Evolutionary conservation across 2,888 invertebrate genomes (phyloP).

Genomic region (Baccha elongata): DNA sequence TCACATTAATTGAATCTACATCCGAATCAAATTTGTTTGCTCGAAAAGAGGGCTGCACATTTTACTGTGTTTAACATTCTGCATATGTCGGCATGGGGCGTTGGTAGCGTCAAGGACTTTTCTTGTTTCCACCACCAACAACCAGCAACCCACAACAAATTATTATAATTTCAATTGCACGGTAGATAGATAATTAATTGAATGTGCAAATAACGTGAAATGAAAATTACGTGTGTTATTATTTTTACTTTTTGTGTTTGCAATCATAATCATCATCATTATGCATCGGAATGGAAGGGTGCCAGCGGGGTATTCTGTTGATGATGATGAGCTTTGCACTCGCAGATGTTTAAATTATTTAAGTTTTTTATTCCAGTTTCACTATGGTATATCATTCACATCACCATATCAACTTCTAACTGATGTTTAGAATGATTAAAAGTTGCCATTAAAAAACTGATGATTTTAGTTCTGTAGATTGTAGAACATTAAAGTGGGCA

Average conservation of each 20-base stretch:
- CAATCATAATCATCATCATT: slow-evolving; percentile 38
- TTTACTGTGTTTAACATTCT: not conserved
- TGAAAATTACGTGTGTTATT: slow-evolving; percentile 42
- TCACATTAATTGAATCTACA: slow-evolving; percentile 44
- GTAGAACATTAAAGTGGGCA: too few relatives aligned
- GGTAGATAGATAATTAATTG: slow-evolving; percentile 39
- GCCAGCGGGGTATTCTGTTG: not conserved
- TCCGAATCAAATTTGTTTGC: slow-evolving; percentile 52
- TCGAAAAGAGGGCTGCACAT: slow-evolving; percentile 4
- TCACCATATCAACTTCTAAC: too few relatives aligned
- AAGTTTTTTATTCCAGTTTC: too few relatives aligned
- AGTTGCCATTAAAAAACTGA: too few relatives aligned
- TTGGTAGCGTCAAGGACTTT: slow-evolving; percentile 4
- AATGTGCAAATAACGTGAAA: slow-evolving; percentile 62
- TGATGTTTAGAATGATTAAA: too few relatives aligned
- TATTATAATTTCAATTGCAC: slow-evolving; percentile 29
- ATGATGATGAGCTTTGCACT: not conserved
- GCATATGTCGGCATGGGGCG: not conserved
- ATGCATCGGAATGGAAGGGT: slow-evolving; percentile 17
- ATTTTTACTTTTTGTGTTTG: slow-evolving; percentile 26
- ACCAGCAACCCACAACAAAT: slow-evolving; percentile 13
- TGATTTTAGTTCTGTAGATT: too few relatives aligned
- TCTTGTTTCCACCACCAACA: not conserved
- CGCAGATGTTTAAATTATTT: slow-evolving; percentile 1
- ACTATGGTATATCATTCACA: too few relatives aligned